phyloP scores from a whole-genome alignment of 2,888 invertebrate species.

The Arge pagana region DNA sequence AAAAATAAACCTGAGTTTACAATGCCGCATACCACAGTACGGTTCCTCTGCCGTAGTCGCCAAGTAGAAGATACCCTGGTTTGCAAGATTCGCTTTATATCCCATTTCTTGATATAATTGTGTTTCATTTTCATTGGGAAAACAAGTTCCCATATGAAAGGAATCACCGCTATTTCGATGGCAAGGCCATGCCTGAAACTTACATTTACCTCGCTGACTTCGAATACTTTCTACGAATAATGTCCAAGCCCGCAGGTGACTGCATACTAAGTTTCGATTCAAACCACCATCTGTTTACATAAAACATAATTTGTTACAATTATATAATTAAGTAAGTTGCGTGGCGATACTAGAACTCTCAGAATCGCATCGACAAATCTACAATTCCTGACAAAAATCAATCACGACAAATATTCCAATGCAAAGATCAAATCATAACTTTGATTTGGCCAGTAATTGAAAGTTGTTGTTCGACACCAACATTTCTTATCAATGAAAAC shows the following conservation, averaged over 20 bases:
- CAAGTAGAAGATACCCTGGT: conserved; percentile 63
- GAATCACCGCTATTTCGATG: conserved; percentile 57
- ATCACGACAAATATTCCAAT: background rate
- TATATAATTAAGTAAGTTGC: background rate
- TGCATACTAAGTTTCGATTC: conserved; percentile 62
- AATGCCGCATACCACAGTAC: conserved; percentile 61
- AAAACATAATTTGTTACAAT: background rate
- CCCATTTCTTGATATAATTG: conserved; percentile 52
- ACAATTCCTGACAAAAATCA: background rate
- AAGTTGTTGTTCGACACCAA: no score
- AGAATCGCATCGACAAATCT: no score
- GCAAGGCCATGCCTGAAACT: conserved; percentile 63
- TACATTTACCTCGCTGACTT: conserved; percentile 55
- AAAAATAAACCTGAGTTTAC: background rate
- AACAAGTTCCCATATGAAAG: conserved; percentile 62
- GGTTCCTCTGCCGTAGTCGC: conserved; percentile 60
- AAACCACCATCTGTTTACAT: conserved; percentile 55
- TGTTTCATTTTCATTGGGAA: conserved; percentile 55
- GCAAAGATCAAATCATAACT: no score
- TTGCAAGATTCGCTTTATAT: conserved; percentile 46
- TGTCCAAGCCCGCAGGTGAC: conserved; percentile 63
- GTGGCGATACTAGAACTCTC: no score
- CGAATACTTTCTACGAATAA: conserved; percentile 62
- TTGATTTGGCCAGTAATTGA: no score
- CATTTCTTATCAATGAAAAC: background rate